These are phyloP conservation scores for Tinea trinotella DNA, from an alignment of 2,888 invertebrate genomes.

Conservation along the genomic window DNA sequence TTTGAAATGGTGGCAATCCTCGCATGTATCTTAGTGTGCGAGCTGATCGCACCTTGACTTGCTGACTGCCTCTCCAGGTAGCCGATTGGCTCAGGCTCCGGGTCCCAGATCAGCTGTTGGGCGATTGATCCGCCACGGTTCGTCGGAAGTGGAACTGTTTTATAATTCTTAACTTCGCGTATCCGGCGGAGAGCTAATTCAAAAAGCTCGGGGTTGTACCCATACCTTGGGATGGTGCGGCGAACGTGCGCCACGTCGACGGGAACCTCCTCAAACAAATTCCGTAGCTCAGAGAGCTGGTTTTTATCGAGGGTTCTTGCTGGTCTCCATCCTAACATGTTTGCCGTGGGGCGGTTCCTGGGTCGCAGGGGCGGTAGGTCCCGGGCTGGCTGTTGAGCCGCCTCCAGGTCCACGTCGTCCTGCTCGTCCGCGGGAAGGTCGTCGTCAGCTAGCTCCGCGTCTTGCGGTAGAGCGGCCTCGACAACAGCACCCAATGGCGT, in stretches of 20 bases:
- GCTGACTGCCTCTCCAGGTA: not conserved
- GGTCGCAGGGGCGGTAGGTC: not conserved
- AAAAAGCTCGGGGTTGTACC: not conserved
- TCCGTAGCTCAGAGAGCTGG: conserved; percentile 3
- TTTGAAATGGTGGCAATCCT: not conserved
- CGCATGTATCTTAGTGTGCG: not conserved
- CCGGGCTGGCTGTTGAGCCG: not conserved
- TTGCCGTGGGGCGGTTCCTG: not conserved
- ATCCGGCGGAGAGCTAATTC: conserved; percentile 7
- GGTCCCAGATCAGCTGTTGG: not conserved
- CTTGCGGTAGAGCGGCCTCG: not conserved
- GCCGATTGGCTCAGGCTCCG: not conserved
- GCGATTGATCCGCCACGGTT: not conserved
- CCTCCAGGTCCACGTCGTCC: not conserved
- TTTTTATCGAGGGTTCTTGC: not conserved
- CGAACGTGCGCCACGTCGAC: not conserved
- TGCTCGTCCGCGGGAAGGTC: not conserved
- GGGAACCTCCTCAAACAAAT: not conserved
- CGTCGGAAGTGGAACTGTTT: not conserved
- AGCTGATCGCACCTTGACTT: not conserved
- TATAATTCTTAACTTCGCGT: conserved; percentile 1
- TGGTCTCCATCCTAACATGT: not conserved
- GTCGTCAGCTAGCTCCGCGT: not conserved
- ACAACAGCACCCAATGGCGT: not conserved
- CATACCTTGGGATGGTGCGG: not conserved